A percentile compares a stretch with the other conserved stretches of the same genome.
These are phyloP conservation scores for Thryonomys swinderianus DNA, from an alignment of 2,113 vertebrate species.

Conservation along the genomic window DNA sequence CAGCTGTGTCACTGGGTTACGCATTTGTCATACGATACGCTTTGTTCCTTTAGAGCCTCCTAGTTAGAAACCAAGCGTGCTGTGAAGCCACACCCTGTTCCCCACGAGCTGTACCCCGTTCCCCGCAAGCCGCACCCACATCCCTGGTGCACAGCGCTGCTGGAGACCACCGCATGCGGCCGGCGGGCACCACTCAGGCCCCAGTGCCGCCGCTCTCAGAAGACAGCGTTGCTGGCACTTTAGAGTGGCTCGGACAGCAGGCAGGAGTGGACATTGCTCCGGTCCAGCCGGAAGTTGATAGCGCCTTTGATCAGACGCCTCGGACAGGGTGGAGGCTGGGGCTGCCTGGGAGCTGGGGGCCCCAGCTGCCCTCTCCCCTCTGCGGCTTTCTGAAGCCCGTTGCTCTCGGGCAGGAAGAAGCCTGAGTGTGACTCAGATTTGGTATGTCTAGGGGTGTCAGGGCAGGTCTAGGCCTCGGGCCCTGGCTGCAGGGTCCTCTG, in stretches of 20 bases:
- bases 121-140: background rate
- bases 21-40: accelerated
- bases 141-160: no score
- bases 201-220: background rate
- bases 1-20: background rate
- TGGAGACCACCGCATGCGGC: background rate
- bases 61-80: background rate
- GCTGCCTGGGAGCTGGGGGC: background rate
- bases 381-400: background rate
- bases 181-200: background rate
- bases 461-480: background rate
- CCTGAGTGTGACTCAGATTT: no score
- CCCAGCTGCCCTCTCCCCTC: background rate
- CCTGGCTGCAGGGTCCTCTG: background rate
- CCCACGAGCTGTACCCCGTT: background rate
- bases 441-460: background rate
- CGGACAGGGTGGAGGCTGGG: background rate
- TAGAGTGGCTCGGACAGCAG: background rate
- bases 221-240: background rate
- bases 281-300: background rate
- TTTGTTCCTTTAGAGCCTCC: background rate
- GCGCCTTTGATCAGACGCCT: background rate
- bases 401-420: background rate
- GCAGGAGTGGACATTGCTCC: accelerated
- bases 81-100: background rate